A percentile compares a stretch with the other conserved stretches of the same genome.
Evolutionary conservation across 2,888 invertebrate genomes (phyloP).

Genomic region (Cosmia pyralina): DNA sequence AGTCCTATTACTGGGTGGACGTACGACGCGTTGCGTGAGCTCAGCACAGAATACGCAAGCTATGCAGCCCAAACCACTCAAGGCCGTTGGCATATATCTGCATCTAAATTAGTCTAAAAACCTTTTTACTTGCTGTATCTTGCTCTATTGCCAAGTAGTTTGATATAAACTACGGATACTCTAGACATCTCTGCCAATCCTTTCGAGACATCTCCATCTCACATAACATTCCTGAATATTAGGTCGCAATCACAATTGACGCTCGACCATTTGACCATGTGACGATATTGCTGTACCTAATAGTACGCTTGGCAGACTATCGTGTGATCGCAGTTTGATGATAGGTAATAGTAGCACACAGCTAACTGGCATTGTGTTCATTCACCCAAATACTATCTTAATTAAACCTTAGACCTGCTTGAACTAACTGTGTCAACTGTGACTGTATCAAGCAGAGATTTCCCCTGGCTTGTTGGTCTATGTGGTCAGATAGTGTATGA

Average conservation of each 20-base stretch:
- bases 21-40: too few species aligned
- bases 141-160: too few species aligned
- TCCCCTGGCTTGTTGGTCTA: not conserved
- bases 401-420: constrained; percentile 12
- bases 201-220: not conserved
- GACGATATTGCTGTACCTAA: constrained; percentile 21
- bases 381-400: constrained; percentile 18
- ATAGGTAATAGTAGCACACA: not conserved
- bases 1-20: too few species aligned
- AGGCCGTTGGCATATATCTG: too few species aligned
- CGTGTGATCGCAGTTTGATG: constrained; percentile 12
- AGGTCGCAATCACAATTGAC: not conserved
- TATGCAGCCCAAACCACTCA: too few species aligned
- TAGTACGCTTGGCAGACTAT: constrained; percentile 22
- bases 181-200: too few species aligned
- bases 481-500: not conserved
- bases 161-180: not conserved
- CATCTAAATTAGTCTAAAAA: too few species aligned
- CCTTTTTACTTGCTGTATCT: too few species aligned
- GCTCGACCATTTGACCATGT: constrained; percentile 1
- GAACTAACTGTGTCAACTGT: not conserved
- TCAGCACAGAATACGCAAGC: too few species aligned
- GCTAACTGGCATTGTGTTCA: not conserved
- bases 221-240: not conserved
- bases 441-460: not conserved